These are phyloP conservation scores for Phylloscopus trochiloides DNA, from an alignment of 2,113 vertebrate genomes.

Conservation along the genomic window DNA sequence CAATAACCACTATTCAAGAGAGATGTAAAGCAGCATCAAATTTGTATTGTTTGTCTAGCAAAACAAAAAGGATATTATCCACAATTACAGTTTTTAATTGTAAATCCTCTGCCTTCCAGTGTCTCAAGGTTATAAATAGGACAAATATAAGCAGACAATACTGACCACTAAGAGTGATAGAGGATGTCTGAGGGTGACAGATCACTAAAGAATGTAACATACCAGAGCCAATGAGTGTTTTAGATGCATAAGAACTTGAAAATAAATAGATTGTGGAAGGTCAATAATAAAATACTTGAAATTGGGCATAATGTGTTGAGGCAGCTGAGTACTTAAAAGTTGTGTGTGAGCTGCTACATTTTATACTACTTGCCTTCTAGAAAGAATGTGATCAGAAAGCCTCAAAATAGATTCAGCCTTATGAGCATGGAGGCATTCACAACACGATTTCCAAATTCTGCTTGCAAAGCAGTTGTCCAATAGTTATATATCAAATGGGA, in stretches of 20 bases:
- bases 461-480: neutral
- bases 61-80: neutral
- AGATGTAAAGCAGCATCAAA: neutral
- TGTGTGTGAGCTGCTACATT: neutral
- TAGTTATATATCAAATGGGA: neutral
- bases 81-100: neutral
- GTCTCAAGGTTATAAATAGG: neutral
- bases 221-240: neutral
- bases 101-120: neutral
- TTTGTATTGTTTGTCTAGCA: neutral
- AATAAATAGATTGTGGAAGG: neutral
- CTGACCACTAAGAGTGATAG: neutral
- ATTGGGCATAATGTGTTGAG: neutral
- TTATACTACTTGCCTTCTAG: constrained; percentile 1
- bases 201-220: neutral
- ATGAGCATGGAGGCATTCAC: neutral
- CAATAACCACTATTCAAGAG: neutral
- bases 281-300: neutral
- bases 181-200: neutral
- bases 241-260: neutral
- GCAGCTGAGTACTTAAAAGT: neutral
- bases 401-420: neutral
- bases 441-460: neutral
- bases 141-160: neutral
- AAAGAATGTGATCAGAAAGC: neutral